Evolutionary conservation across 2,797 vertebrate species (phyloP).

Genomic region (Danio jaintianensis): DNA sequence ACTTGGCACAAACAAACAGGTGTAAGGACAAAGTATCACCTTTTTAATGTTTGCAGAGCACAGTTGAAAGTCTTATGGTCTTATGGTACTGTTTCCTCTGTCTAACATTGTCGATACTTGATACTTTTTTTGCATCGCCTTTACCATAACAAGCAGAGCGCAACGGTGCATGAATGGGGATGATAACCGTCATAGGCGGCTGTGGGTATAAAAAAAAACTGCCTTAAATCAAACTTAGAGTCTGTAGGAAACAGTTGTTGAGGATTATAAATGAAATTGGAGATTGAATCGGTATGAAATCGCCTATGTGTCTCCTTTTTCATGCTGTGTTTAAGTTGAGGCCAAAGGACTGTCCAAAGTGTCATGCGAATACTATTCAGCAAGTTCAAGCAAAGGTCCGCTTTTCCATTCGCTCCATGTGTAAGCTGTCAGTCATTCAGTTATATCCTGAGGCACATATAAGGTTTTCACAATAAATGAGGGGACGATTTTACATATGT

Average conservation of each 20-base stretch:
- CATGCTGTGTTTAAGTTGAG: constrained; percentile 2
- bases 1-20: constrained; percentile 62
- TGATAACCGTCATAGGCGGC: not conserved
- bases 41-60: constrained; percentile 42
- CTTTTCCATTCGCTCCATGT: constrained; percentile 17
- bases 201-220: constrained; percentile 11
- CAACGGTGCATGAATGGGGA: constrained; percentile 19
- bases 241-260: constrained; percentile 29
- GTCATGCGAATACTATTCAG: constrained; percentile 28
- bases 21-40: constrained; percentile 41
- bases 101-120: constrained; percentile 11
- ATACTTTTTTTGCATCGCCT: constrained; percentile 41
- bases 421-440: constrained; percentile 22
- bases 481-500: constrained; percentile 23
- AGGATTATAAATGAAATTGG: constrained; percentile 29
- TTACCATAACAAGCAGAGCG: constrained; percentile 28
- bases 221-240: constrained; percentile 5
- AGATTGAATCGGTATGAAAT: constrained; percentile 35
- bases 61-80: constrained; percentile 35
- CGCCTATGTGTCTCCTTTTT: constrained; percentile 17
- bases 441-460: constrained; percentile 23
- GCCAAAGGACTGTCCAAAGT: constrained; percentile 26
- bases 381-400: constrained; percentile 5
- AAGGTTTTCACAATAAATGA: constrained; percentile 13
- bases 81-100: constrained; percentile 3